phyloP scores from a whole-genome alignment of 2,797 vertebrate genomes.

The Phyllotis vaccarum region DNA sequence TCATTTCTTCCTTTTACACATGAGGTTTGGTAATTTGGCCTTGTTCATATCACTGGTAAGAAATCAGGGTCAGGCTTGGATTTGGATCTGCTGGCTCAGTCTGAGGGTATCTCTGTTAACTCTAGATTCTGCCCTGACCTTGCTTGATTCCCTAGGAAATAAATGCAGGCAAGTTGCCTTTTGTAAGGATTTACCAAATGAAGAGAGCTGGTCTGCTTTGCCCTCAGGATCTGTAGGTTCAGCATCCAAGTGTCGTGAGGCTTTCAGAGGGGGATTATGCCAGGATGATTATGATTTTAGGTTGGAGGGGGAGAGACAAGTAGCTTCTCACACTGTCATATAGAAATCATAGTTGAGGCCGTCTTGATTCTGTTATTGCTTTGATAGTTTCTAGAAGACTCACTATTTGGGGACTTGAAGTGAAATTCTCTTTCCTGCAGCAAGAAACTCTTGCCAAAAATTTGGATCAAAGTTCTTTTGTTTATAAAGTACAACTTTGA shows the following conservation, averaged over 20 bases:
- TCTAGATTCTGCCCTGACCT: not conserved
- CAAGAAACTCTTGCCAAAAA: not conserved
- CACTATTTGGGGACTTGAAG: not conserved
- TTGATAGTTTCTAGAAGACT: not conserved
- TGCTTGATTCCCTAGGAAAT: not conserved
- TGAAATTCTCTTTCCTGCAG: not conserved
- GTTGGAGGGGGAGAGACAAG: not conserved
- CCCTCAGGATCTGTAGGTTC: no score
- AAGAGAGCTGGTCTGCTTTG: not conserved
- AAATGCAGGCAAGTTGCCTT: not conserved
- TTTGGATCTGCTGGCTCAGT: constrained; percentile 6
- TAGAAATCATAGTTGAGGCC: not conserved
- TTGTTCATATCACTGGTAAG: not conserved
- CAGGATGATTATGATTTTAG: not conserved
- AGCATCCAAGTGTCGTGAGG: not conserved
- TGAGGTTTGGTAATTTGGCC: not conserved
- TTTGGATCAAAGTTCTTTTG: constrained; percentile 15
- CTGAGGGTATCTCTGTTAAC: not conserved
- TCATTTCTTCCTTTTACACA: not conserved
- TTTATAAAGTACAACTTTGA: constrained; percentile 13
- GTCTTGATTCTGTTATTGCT: not conserved
- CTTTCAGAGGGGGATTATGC: not conserved
- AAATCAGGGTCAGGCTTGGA: not conserved
- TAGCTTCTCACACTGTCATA: not conserved
- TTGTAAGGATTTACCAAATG: not conserved